Conservation (phyloP, 2,888 invertebrate genomes). For the Lordiphosa andalusiaca region DNA sequence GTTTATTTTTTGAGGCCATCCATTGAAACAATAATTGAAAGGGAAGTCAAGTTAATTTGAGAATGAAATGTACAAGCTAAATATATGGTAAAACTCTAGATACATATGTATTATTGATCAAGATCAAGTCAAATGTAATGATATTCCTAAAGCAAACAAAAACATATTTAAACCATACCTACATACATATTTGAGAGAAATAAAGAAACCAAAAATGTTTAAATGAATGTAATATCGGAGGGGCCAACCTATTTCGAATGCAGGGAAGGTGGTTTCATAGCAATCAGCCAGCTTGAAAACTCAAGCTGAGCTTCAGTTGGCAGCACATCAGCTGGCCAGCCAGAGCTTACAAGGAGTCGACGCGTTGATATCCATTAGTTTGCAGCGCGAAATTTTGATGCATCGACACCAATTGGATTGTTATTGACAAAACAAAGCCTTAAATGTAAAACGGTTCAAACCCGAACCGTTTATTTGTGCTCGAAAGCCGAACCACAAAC, state of each 20-base stretch:
- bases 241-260: no score
- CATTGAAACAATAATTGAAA: slow-evolving; percentile 33
- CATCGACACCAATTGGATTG: no score
- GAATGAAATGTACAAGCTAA: slow-evolving; percentile 45
- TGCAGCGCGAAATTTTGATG: no score
- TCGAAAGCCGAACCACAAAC: no score
- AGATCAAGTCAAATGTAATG: slow-evolving; percentile 46
- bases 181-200: slow-evolving; percentile 43
- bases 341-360: background rate
- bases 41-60: slow-evolving; percentile 39
- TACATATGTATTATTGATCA: slow-evolving; percentile 16
- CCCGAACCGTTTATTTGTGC: no score
- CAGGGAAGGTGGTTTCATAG: background rate
- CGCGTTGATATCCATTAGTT: slow-evolving; percentile 1
- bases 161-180: slow-evolving; percentile 33
- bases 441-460: no score
- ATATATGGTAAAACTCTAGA: slow-evolving; percentile 25
- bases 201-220: slow-evolving; percentile 45
- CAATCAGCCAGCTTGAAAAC: slow-evolving; percentile 8
- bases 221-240: slow-evolving; percentile 27
- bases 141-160: slow-evolving; percentile 49
- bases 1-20: slow-evolving; percentile 13
- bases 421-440: no score
- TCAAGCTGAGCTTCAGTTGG: slow-evolving; percentile 1
- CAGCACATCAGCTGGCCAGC: background rate